Conservation (phyloP, 2,113 vertebrate species). For the Leptobrachium ailaonicum region DNA sequence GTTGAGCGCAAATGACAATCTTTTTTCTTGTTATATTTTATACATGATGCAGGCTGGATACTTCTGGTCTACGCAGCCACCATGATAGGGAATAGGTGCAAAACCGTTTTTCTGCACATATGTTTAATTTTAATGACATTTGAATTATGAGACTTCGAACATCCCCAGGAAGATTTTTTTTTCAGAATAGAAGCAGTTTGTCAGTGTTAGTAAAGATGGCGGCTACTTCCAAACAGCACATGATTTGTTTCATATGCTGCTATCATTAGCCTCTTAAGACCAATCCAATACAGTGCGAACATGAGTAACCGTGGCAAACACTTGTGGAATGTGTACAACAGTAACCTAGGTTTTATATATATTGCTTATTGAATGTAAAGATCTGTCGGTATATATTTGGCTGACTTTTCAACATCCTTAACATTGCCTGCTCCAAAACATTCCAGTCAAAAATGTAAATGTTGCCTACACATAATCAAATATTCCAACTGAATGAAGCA, state of each 20-base stretch:
- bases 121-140: neutral
- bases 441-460: constrained; percentile 4
- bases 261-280: constrained; percentile 1
- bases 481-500: constrained; percentile 7
- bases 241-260: constrained; percentile 1
- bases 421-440: constrained; percentile 3
- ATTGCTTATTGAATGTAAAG: neutral
- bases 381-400: constrained; percentile 15
- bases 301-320: constrained; percentile 11
- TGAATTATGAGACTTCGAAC: neutral
- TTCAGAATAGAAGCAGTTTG: no score
- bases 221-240: neutral
- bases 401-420: constrained; percentile 4
- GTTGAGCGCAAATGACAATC: no score
- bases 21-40: no score
- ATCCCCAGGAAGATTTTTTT: neutral
- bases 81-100: no score
- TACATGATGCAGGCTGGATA: no score
- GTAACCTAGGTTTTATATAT: constrained; percentile 19
- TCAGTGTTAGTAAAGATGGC: neutral
- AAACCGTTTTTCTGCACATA: neutral
- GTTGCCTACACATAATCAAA: constrained; percentile 40
- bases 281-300: neutral
- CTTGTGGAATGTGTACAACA: constrained; percentile 9
- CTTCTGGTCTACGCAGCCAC: no score